Base-by-base conservation (phyloP, 2,797 vertebrate species). In the Mustela erminea region DNA sequence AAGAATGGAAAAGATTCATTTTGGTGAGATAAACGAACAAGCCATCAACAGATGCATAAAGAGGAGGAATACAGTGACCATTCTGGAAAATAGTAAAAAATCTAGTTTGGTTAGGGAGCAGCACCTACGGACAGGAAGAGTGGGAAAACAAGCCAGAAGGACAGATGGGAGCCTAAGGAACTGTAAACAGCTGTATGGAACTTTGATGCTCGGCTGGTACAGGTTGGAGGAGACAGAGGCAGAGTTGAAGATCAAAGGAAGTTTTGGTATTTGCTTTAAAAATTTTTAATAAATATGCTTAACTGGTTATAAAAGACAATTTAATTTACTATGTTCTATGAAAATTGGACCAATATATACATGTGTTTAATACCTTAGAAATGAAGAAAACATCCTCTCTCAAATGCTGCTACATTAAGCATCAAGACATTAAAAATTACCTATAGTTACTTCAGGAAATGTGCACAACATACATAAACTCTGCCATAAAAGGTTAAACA, bases 401-500 rank as follows among this genome's bases (percentile, higher is more conserved):
- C 52, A 90, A 85, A 96, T 62, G 52, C n/a, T 93, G 20, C 27
- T 80, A 32, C 3, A 70, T 9, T 27, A 60, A 38, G 23, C 64
- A 72, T 56, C 6, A 49, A 64, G 29, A 92, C 97, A 98, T 98
- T 97, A 97, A 97, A 98, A 98, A 97, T 96, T 98, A 98, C 98
- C 95, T 98, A 96, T 98, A 98, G 96, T 98, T 98, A 97, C 94
- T 97, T 98, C 94, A 98, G 95, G 98, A 98, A 92, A 84, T 75
- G 41, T 27, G 83, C 94, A 94, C 20, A 98, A 98, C 97, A 98
- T 92, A 98, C 96, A 97, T 98, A 98, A 46, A 68, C 98, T 98
- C 97, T 98, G 98, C 96, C 97, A 98, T 98, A 97, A 98, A 98
- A 98, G 95, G 98, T 98, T 98, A 97, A 98, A 98, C 91, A 95